Conservation (phyloP, 1,140 invertebrate species). For the Bombus waltoni region DNA sequence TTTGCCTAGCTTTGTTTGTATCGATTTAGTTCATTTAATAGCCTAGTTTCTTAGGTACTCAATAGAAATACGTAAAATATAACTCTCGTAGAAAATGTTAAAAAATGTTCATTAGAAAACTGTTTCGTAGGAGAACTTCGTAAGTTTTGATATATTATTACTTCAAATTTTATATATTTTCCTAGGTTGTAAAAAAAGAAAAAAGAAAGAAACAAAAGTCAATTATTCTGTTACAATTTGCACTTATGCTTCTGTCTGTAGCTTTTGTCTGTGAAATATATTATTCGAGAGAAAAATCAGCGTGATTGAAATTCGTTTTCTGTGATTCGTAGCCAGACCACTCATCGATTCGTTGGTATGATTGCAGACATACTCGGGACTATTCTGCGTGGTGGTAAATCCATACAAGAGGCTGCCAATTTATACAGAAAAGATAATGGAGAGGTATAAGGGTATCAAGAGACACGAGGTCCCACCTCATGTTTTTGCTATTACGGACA, state of each 20-base stretch:
- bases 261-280: background rate
- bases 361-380: slow-evolving; percentile 98
- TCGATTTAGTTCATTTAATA: background rate
- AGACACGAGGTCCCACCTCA: slow-evolving; percentile 99
- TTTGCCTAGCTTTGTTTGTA: background rate
- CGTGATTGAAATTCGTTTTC: slow-evolving; percentile 57
- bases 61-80: background rate
- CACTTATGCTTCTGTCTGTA: background rate
- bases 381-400: slow-evolving; percentile 99
- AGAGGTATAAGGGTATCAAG: slow-evolving; percentile 99
- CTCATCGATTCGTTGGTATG: slow-evolving; percentile 33
- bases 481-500: slow-evolving; percentile 99
- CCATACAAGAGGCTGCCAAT: slow-evolving; percentile 99
- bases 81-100: background rate
- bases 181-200: background rate
- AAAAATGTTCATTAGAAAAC: no score
- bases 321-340: slow-evolving; percentile 17
- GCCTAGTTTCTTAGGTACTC: no score
- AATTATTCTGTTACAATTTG: background rate
- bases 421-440: slow-evolving; percentile 99
- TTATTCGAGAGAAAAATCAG: background rate
- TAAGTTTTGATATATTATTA: background rate
- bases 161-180: background rate
- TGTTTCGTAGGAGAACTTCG: no score
- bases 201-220: no score